Conservation (phyloP, 2,113 vertebrate genomes). For the Picathartes gymnocephalus region DNA sequence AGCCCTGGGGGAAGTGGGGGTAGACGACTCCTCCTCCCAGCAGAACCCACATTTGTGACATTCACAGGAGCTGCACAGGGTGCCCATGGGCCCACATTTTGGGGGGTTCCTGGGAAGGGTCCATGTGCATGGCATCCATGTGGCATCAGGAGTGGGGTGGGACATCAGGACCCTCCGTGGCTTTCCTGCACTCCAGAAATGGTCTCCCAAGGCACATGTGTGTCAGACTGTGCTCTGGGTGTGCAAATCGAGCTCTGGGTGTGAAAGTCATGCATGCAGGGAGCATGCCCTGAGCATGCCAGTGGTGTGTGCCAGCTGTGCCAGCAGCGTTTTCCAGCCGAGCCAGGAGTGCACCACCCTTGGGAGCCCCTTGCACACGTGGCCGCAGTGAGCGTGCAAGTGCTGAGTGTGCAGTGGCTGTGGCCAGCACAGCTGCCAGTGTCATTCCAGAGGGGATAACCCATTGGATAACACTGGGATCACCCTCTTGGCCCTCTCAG, state of each 20-base stretch:
- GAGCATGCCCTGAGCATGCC: not conserved
- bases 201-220: rapidly evolving
- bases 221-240: not conserved
- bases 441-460: conserved; percentile 49
- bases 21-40: rapidly evolving
- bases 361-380: rapidly evolving
- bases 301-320: not conserved
- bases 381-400: not conserved
- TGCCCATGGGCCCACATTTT: rapidly evolving
- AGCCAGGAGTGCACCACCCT: not conserved
- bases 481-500: conserved; percentile 18
- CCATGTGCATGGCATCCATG: rapidly evolving
- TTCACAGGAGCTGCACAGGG: too few relatives aligned
- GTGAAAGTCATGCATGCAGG: not conserved
- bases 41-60: rapidly evolving
- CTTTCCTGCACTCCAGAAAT: not conserved
- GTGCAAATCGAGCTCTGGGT: not conserved
- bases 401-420: not conserved
- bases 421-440: conserved; percentile 32
- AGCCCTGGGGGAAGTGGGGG: rapidly evolving
- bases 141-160: not conserved
- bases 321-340: not conserved
- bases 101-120: not conserved
- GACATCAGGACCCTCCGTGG: rapidly evolving
- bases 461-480: conserved; percentile 37